Base-by-base conservation (phyloP, 2,888 invertebrate species). In the Heliconius cydno region DNA sequence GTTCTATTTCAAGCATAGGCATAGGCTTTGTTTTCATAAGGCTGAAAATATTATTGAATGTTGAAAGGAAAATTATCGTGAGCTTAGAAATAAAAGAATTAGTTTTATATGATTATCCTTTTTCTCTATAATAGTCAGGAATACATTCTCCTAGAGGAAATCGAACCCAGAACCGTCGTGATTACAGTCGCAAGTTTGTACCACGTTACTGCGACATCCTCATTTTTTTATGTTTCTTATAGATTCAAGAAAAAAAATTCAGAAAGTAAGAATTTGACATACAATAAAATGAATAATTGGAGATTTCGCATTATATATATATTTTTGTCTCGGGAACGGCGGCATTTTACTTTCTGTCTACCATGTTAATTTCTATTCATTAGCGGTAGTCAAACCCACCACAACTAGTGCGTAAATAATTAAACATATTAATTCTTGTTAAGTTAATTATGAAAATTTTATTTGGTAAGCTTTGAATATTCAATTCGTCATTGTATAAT, bases 1-100 rank as follows among this genome's bases (percentile, higher is more conserved):
- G 96, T 87, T 97, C 97, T 70, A 97, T 95, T 85, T 97, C 96
- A 73, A 95, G 91, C 95, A 96, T 96, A 3, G 96, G 96, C 52
- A 96, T 86, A 25, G 84, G 84, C 41, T 87, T 86, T 15, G 79
- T 85, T 75, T 87, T 81, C 0, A 88, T 70, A 13, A 88, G 84
- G 79, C 89, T 89, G 84, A 46, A 86, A 86, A 30, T 28, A 72
- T 52, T 25, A 5, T 52, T 60, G 10, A n/a, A 60, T 52, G 22
- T 52, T 19, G 3, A 52, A 52, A 19, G 22, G 19, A 52, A 34
- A 22, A 52, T 22, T 52, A 52, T 19, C 6, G 6, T 52, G 2
- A 52, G 52, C 6, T 52, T 2, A 52, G 19, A 22, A 52, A 3
- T 19, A 52, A 52, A 7, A 52, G 19, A 52, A 52, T 52, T 19